These are phyloP conservation scores for Junco hyemalis DNA, from an alignment of 2,113 vertebrate species.

Conservation along the genomic window DNA sequence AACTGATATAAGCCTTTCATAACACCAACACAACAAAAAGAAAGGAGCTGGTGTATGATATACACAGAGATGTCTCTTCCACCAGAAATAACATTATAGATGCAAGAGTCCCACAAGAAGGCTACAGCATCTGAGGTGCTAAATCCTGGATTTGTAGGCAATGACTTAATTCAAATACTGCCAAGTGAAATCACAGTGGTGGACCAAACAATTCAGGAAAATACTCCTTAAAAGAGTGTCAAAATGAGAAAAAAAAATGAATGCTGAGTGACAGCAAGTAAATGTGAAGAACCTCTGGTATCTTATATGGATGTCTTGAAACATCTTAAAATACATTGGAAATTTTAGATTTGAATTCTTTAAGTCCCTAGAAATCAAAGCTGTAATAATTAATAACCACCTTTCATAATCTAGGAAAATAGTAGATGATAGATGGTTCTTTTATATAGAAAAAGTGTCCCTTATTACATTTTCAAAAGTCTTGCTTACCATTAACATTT, in stretches of 20 bases:
- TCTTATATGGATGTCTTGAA: not conserved
- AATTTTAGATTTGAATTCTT: not conserved
- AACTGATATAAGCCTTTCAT: not conserved
- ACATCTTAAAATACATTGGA: not conserved
- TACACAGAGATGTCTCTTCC: not conserved
- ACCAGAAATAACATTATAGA: not conserved
- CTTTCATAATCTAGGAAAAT: constrained; percentile 5
- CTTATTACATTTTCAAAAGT: constrained; percentile 13
- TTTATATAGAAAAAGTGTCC: not conserved
- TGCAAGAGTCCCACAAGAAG: not conserved
- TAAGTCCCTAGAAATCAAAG: not conserved
- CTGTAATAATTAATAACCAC: not conserved
- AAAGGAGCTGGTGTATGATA: not conserved
- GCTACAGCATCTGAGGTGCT: not conserved
- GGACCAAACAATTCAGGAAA: not conserved
- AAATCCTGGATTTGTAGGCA: not conserved
- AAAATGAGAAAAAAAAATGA: not conserved
- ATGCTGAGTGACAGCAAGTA: not conserved
- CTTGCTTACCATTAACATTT: constrained; percentile 6
- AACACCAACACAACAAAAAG: not conserved
- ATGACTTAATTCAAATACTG: not conserved
- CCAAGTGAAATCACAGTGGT: not conserved
- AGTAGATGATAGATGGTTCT: not conserved
- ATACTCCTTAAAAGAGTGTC: not conserved
- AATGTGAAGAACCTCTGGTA: not conserved